Conservation (phyloP, 2,797 vertebrate genomes). For the Sciurus vulgaris region DNA sequence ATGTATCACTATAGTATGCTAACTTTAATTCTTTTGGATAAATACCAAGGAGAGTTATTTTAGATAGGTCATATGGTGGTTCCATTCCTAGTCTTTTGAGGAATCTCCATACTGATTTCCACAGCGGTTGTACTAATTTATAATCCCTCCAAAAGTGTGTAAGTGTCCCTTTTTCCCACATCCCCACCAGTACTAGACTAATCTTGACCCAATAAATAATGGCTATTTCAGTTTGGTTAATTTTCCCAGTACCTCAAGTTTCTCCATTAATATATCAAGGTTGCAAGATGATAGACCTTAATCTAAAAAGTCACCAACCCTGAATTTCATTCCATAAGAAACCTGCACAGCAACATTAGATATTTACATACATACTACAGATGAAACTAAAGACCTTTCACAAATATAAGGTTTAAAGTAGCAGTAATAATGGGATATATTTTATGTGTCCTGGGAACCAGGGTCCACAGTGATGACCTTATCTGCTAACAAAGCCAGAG, state of each 20-base stretch:
- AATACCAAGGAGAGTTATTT: too few relatives aligned
- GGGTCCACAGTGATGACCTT: not conserved
- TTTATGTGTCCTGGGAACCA: not conserved
- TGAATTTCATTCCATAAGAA: not conserved
- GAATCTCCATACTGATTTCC: too few relatives aligned
- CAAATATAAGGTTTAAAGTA: not conserved
- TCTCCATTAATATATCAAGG: constrained; percentile 11
- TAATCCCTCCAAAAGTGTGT: too few relatives aligned
- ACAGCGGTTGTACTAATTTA: too few relatives aligned
- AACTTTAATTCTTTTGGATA: too few relatives aligned
- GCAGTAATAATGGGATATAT: not conserved
- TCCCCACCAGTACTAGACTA: not conserved
- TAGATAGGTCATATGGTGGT: too few relatives aligned
- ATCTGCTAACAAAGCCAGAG: not conserved
- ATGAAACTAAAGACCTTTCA: not conserved
- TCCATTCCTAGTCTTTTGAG: too few relatives aligned
- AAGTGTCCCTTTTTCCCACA: too few relatives aligned
- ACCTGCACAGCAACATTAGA: not conserved
- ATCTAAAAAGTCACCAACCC: not conserved
- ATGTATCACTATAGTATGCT: too few relatives aligned
- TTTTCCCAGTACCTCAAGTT: not conserved
- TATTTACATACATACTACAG: not conserved
- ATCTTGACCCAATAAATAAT: not conserved
- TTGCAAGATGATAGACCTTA: not conserved
- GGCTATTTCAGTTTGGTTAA: not conserved